phyloP scores from a whole-genome alignment of 2,888 invertebrate species.

The Coelopa pilipes region DNA sequence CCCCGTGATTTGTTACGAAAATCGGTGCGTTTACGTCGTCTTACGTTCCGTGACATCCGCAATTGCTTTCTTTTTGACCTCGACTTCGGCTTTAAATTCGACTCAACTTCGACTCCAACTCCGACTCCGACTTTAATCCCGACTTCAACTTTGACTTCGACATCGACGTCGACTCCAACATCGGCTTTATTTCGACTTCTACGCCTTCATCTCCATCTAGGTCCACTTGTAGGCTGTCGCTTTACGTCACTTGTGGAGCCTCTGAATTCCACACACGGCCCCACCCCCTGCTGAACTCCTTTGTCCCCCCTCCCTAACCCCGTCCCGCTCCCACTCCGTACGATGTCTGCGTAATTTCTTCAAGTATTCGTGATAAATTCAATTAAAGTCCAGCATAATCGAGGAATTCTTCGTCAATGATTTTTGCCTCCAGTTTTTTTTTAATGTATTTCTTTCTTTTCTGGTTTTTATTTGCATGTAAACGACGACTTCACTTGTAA shows the following conservation, averaged over 20 bases:
- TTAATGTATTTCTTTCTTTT: not conserved
- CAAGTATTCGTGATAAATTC: slow-evolving; percentile 33
- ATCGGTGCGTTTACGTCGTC: not conserved
- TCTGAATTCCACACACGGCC: too few relatives aligned
- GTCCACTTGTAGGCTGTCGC: too few relatives aligned
- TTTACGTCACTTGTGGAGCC: too few relatives aligned
- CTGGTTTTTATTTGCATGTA: not conserved
- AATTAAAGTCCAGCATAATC: slow-evolving; percentile 21
- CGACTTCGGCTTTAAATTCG: too few relatives aligned
- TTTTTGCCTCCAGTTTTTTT: not conserved
- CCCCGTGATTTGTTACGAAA: not conserved
- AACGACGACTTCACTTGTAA: slow-evolving; percentile 3
- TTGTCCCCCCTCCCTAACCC: too few relatives aligned
- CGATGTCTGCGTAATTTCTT: slow-evolving; percentile 18
- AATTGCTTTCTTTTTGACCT: slow-evolving; percentile 24
- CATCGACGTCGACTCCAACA: too few relatives aligned
- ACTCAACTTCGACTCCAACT: too few relatives aligned
- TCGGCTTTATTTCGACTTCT: too few relatives aligned
- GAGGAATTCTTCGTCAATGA: slow-evolving; percentile 10
- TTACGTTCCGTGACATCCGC: slow-evolving; percentile 11
- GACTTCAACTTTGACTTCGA: too few relatives aligned
- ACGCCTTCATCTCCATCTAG: too few relatives aligned
- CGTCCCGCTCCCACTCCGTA: too few relatives aligned
- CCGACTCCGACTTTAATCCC: too few relatives aligned
- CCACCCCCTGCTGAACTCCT: not conserved